Base-by-base conservation (phyloP, 2,888 invertebrate species). In the Emesis russula region DNA sequence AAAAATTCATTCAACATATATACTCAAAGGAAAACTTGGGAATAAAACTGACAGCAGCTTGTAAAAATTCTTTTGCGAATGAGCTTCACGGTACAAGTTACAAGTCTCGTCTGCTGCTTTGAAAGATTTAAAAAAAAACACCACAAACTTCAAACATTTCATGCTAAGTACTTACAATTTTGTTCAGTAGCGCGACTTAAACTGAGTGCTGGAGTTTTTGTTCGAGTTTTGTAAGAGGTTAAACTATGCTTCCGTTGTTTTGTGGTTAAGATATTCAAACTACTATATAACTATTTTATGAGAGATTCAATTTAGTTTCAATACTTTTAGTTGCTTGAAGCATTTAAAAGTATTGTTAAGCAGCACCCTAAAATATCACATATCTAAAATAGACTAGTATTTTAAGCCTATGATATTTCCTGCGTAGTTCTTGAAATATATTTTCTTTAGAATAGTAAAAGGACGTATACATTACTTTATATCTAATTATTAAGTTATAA, bases 21-120 rank as follows among this genome's bases (percentile, higher is more conserved):
- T n/a, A n/a, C 15, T 48, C 15, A 58, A 18, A 58, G 18, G 18
- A 58, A 58, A 58, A 58, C 53, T 18, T 58, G 18, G 18, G 7
- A 58, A 7, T 58, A 58, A 58, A n/a, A 7, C 53, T n/a, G 53
- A 18, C 0, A 2, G 7, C 7, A n/a, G 7, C 53, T 53, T 53
- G 53, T 48, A 15, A n/a, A 53, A 53, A 53, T 53, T 53, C 53
- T 53, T 53, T 53, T 53, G 53, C 53, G 18, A 53, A 53, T 53
- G n/a, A 53, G 53, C 53, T 53, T n/a, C n/a, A n/a, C n/a, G 5
- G 53, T 53, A 53, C n/a, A 53, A 78, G 83, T 84, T 9, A 15
- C 31, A 33, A 31, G 68, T 15, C 36, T 68, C 68, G 36, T 68
- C 33, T 68, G 13, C 68, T 68, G 15, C 15, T 68, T 31, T 33